These are phyloP conservation scores for Baryphthengus martii DNA, from an alignment of 2,113 vertebrate species.

Conservation along the genomic window DNA sequence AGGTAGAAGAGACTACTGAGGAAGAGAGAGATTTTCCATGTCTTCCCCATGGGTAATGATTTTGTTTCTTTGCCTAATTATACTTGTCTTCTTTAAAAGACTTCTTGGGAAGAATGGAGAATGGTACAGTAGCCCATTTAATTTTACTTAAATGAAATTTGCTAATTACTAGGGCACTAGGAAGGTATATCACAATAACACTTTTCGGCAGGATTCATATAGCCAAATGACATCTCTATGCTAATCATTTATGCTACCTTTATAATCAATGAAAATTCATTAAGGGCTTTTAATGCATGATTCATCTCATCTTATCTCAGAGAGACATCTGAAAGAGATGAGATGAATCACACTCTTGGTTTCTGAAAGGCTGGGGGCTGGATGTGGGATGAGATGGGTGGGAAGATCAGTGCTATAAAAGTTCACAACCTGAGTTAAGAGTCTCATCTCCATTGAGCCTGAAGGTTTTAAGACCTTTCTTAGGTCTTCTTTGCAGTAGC, in stretches of 20 bases:
- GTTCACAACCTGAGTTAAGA: background rate
- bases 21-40: background rate
- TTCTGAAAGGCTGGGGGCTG: background rate
- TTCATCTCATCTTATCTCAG: conserved; percentile 26
- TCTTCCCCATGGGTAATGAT: background rate
- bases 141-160: background rate
- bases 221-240: background rate
- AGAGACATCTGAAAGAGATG: conserved; percentile 3
- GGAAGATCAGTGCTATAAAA: background rate
- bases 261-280: background rate
- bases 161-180: background rate
- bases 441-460: background rate
- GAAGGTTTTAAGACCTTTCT: background rate
- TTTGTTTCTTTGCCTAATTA: background rate
- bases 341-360: conserved; percentile 13
- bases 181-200: background rate
- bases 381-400: conserved; percentile 13
- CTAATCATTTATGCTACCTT: background rate
- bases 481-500: background rate
- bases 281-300: conserved; percentile 42
- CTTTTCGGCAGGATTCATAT: background rate
- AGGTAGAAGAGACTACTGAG: background rate
- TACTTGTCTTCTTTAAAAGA: background rate
- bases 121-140: background rate
- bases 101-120: background rate